These are phyloP conservation scores for Syngnathoides biaculeatus DNA, from an alignment of 2,113 vertebrate species.

Conservation along the genomic window DNA sequence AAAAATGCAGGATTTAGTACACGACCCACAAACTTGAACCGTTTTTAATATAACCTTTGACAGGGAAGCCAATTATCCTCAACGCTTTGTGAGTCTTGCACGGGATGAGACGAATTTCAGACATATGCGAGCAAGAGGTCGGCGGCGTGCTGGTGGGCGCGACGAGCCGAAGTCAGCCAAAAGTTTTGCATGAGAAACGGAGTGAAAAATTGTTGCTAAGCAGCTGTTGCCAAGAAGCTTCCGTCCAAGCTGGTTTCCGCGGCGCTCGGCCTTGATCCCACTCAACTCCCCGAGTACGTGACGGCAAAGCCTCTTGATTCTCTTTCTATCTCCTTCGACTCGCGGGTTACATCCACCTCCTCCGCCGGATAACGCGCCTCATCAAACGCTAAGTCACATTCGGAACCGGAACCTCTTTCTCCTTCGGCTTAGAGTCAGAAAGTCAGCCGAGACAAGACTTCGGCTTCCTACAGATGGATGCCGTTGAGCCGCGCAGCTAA, in stretches of 20 bases:
- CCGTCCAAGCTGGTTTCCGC: not conserved
- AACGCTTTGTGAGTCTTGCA: not conserved
- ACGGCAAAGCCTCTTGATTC: not conserved
- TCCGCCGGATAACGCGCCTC: not conserved
- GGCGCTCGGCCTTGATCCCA: not conserved
- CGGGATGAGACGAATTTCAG: not conserved
- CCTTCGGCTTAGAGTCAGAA: not conserved
- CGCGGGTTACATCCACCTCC: not conserved
- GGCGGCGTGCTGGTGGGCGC: not conserved
- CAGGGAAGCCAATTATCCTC: not conserved
- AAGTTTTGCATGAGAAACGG: not conserved
- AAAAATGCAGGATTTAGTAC: not conserved
- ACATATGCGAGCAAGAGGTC: not conserved
- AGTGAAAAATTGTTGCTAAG: conserved; percentile 3
- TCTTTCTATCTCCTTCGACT: not conserved
- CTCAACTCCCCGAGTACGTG: not conserved
- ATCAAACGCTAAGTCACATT: not conserved
- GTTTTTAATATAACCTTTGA: not conserved
- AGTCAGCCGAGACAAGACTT: not conserved
- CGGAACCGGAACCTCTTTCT: not conserved
- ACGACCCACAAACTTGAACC: not conserved
- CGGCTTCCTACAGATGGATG: not conserved
- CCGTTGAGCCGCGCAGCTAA: too few species aligned
- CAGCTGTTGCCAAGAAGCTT: conserved; percentile 1
- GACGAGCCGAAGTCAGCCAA: not conserved